These are phyloP conservation scores for Tyrannus savana DNA, from an alignment of 2,113 vertebrate genomes.

Conservation along the genomic window DNA sequence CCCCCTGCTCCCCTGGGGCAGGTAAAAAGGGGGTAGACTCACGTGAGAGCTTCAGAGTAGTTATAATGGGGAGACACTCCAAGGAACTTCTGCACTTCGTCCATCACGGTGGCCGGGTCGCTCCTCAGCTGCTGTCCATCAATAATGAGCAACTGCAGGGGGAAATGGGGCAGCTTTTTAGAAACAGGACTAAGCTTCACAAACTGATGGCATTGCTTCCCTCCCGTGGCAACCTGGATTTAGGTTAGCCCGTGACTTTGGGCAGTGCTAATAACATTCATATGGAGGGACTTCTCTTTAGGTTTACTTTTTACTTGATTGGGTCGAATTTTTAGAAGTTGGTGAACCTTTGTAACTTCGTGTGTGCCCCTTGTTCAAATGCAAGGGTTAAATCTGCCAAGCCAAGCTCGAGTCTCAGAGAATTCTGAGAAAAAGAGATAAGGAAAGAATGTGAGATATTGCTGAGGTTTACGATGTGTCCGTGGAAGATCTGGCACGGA, in stretches of 20 bases:
- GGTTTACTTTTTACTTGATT: neutral
- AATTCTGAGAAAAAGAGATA: neutral
- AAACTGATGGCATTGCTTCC: neutral
- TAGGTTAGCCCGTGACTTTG: neutral
- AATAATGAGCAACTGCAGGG: slow-evolving; percentile 89
- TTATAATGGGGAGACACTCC: slow-evolving; percentile 92
- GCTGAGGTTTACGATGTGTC: neutral
- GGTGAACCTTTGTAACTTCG: neutral
- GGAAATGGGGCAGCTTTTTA: slow-evolving; percentile 8
- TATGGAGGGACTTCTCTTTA: neutral
- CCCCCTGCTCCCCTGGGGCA: neutral
- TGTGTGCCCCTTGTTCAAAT: neutral
- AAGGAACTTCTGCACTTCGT: slow-evolving; percentile 95
- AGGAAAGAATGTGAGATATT: neutral
- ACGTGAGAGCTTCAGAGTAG: slow-evolving; percentile 96
- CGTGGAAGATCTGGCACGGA: neutral
- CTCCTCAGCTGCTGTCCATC: slow-evolving; percentile 95
- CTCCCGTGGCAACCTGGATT: neutral
- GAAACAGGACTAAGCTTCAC: neutral
- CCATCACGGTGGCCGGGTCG: slow-evolving; percentile 93
- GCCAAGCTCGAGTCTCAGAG: neutral
- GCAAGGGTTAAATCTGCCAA: neutral
- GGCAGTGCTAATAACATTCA: neutral
- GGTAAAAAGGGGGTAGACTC: slow-evolving; percentile 67
- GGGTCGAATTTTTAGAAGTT: neutral